These are phyloP conservation scores for Rhodophaea formosa DNA, from an alignment of 2,888 invertebrate species.

Conservation along the genomic window DNA sequence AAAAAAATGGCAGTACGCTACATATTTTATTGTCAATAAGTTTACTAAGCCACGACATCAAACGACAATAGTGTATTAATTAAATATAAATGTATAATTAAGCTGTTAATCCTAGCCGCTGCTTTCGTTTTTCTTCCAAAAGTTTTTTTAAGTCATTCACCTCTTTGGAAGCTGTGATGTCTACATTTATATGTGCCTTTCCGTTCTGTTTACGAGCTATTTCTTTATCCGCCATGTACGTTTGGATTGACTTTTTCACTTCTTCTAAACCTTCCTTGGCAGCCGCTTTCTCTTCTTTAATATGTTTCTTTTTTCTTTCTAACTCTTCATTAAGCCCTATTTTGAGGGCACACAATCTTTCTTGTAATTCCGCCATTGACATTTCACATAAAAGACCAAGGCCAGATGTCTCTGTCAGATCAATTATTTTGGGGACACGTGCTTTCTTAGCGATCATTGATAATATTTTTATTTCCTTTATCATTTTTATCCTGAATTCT, in stretches of 20 bases:
- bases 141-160: constrained; percentile 68
- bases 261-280: constrained; percentile 71
- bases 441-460: constrained; percentile 74
- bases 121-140: constrained; percentile 71
- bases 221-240: constrained; percentile 57
- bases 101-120: constrained; percentile 38
- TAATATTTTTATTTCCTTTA: constrained; percentile 76
- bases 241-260: constrained; percentile 65
- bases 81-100: neutral
- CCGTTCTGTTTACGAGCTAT: constrained; percentile 47
- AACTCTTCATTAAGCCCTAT: constrained; percentile 77
- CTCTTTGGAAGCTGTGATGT: constrained; percentile 55
- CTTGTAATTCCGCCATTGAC: constrained; percentile 83
- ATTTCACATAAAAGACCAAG: constrained; percentile 83
- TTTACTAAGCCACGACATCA: neutral
- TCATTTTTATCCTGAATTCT: constrained; percentile 69
- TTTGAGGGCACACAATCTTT: constrained; percentile 74
- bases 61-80: neutral
- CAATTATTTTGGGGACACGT: constrained; percentile 76
- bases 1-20: constrained; percentile 15
- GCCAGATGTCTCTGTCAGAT: constrained; percentile 81
- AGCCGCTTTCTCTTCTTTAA: constrained; percentile 64
- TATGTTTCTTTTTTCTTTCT: constrained; percentile 65
- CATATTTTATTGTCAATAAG: constrained; percentile 12
- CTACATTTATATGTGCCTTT: constrained; percentile 37